These are phyloP conservation scores for Hirtodrosophila confusa DNA, from an alignment of 2,888 invertebrate genomes.

Conservation along the genomic window DNA sequence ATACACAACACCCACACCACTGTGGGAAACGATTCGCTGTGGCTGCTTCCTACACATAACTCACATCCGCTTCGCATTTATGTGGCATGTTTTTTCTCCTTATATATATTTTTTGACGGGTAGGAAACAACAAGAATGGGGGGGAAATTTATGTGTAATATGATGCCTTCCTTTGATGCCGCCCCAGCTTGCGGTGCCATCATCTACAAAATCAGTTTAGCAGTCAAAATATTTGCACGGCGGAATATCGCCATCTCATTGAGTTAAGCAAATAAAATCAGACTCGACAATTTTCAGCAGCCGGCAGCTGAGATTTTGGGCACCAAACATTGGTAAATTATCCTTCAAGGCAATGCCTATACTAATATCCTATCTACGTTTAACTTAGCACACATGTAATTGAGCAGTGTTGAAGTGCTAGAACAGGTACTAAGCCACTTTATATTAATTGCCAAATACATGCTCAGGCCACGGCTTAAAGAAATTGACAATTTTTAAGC, in stretches of 20 bases:
- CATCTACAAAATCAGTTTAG: constrained; percentile 47
- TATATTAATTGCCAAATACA: too few relatives aligned
- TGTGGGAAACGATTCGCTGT: constrained; percentile 51
- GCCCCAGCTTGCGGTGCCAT: not conserved
- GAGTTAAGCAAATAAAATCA: constrained; percentile 68
- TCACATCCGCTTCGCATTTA: constrained; percentile 66
- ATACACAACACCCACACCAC: not conserved
- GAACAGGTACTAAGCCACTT: too few relatives aligned
- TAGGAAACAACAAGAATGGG: constrained; percentile 22
- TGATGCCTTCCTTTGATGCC: constrained; percentile 29
- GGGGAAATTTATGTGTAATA: constrained; percentile 49
- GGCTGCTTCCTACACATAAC: constrained; percentile 62
- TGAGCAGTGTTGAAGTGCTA: constrained; percentile 2
- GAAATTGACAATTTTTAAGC: constrained; percentile 3
- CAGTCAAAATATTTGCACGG: constrained; percentile 55
- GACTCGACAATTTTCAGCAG: constrained; percentile 15
- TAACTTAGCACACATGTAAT: constrained; percentile 43
- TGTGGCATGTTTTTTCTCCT: constrained; percentile 39
- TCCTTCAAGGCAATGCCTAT: constrained; percentile 9
- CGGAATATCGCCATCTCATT: constrained; percentile 52
- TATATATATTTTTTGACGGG: constrained; percentile 26
- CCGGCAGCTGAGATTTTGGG: constrained; percentile 23
- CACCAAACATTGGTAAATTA: constrained; percentile 29
- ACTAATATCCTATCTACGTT: constrained; percentile 37
- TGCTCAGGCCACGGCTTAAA: not conserved